A percentile compares a stretch with the other conserved stretches of the same genome.
These are phyloP conservation scores for Venusia cambrica DNA, from an alignment of 2,888 invertebrate genomes.

Conservation along the genomic window DNA sequence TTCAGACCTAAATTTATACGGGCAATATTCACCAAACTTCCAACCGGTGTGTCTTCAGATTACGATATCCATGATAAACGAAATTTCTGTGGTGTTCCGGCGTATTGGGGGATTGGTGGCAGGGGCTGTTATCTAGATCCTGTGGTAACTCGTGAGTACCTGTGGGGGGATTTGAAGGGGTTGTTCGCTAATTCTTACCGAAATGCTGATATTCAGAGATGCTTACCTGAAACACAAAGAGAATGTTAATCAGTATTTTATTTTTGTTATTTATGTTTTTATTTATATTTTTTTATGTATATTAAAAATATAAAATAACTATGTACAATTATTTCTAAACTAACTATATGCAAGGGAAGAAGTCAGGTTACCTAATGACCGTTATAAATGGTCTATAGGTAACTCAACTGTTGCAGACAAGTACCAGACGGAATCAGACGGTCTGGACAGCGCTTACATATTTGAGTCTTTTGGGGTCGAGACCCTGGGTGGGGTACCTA, in stretches of 20 bases:
- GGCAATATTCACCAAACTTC: slow-evolving; percentile 5
- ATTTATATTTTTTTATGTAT: neutral
- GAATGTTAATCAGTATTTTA: slow-evolving; percentile 2
- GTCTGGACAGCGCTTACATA: no score
- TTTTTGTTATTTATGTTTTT: neutral
- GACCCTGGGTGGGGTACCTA: no score
- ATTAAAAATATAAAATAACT: neutral
- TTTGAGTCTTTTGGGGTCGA: no score
- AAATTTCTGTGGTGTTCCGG: slow-evolving; percentile 48
- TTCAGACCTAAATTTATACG: no score
- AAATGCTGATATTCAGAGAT: slow-evolving; percentile 1
- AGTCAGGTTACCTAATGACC: no score
- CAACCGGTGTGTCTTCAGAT: slow-evolving; percentile 50
- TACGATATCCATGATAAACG: slow-evolving; percentile 45
- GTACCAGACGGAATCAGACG: no score
- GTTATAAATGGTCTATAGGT: no score
- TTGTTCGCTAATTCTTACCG: slow-evolving; percentile 18
- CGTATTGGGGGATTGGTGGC: slow-evolving; percentile 27
- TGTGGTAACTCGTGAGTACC: slow-evolving; percentile 2
- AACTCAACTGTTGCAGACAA: no score
- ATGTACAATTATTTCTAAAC: no score
- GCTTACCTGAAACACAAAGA: slow-evolving; percentile 26
- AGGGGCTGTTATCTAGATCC: slow-evolving; percentile 20
- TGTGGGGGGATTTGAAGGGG: slow-evolving; percentile 9
- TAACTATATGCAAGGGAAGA: no score